Base-by-base conservation (phyloP, 2,888 invertebrate genomes). In the Achlya flavicornis region DNA sequence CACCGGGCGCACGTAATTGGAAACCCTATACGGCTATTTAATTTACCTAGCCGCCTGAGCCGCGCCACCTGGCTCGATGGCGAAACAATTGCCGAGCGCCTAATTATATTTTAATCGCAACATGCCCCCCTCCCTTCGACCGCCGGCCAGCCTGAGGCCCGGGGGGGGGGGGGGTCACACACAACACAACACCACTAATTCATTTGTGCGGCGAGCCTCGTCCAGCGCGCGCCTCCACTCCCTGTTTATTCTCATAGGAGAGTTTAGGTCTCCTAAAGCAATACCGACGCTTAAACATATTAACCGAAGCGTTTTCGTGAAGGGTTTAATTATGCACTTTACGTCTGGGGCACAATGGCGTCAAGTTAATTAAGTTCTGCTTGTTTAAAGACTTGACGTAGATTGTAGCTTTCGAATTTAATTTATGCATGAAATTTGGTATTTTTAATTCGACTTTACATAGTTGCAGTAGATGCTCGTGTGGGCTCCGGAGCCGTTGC, bases 81-180 rank as follows among this genome's bases (percentile, higher is more conserved):
- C 85, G 88, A 93, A 92, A 93, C 92, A 90, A 93, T 93, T 91
- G 91, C 90, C 88, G 83, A 81, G 85, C 87, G 89, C 89, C 92
- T 93, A 93, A 93, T 93, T 93, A 93, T 93, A 91, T 92, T 93
- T 93, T 93, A 93, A 93, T 93, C 91, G 91, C 88, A 87, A 88
- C 88, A 83, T 80, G 80, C 85, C 84, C 84, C 84, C 80, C 81
- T 70, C 78, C 78, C 73, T 77, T 69, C 70, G 73, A 73, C 72
- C 71, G 64, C 70, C 73, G 70, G 77, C 71, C 72, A 63, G 66
- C 67, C 41, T 65, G 76, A 76, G 72, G 77, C 70, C 65, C 66
- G 67, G 64, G 69, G 64, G 68, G 76, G 77, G 26, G 26, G 26
- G n/a, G n/a, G n/a, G n/a, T n/a, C n/a, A n/a, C n/a, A 77, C 82